These are phyloP conservation scores for Drosophila saltans DNA, from an alignment of 1,140 invertebrate genomes.

Conservation along the genomic window DNA sequence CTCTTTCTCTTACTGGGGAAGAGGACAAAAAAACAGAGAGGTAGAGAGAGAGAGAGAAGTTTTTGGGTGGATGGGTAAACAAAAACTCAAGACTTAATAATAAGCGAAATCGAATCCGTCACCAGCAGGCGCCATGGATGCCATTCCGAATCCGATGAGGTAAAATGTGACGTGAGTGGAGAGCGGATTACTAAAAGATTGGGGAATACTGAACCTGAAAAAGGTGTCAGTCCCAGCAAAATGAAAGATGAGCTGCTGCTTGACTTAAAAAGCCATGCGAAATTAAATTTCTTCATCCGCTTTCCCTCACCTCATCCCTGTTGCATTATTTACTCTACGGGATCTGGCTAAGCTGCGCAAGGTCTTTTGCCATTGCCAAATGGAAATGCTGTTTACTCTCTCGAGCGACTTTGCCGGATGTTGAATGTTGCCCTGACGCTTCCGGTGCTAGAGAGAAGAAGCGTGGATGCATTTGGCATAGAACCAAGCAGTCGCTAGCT, in stretches of 20 bases:
- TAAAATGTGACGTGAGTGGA: conserved; percentile 15
- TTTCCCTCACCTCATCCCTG: conserved; percentile 42
- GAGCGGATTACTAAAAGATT: neutral
- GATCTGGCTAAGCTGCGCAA: conserved; percentile 51
- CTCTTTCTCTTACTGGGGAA: conserved; percentile 14
- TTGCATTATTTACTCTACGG: conserved; percentile 62
- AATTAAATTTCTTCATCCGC: conserved; percentile 80
- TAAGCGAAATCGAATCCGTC: conserved; percentile 79
- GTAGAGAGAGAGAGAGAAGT: neutral
- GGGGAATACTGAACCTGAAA: conserved; percentile 35
- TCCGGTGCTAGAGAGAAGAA: conserved; percentile 31
- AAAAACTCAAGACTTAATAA: conserved; percentile 75
- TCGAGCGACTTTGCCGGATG: conserved; percentile 57
- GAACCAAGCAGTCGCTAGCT: conserved; percentile 41
- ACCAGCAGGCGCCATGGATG: conserved; percentile 55
- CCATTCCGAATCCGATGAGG: conserved; percentile 10
- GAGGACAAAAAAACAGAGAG: neutral
- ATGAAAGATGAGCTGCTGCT: conserved; percentile 72
- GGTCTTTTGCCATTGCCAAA: conserved; percentile 43
- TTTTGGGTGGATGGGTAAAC: conserved; percentile 52
- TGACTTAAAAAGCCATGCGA: conserved; percentile 72
- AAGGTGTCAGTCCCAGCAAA: conserved; percentile 57
- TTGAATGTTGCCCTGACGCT: conserved; percentile 70
- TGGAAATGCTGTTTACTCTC: conserved; percentile 60
- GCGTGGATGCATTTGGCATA: conserved; percentile 52